These are phyloP conservation scores for Eupithecia insigniata DNA, from an alignment of 2,888 invertebrate genomes.

Conservation along the genomic window DNA sequence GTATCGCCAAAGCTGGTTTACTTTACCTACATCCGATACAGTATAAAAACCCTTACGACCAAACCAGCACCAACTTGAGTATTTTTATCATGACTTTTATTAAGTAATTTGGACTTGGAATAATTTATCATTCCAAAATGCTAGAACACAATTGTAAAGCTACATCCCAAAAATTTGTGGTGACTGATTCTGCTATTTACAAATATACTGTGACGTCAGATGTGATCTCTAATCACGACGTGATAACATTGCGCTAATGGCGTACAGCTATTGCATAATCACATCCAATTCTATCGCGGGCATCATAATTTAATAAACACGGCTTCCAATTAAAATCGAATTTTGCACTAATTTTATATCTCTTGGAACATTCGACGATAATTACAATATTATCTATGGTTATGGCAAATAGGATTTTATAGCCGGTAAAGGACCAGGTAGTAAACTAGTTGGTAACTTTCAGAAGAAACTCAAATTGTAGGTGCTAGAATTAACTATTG, in stretches of 20 bases:
- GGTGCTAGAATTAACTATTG: neutral
- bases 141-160: neutral
- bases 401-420: constrained; percentile 10
- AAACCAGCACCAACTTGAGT: neutral
- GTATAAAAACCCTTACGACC: neutral
- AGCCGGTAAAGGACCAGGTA: neutral
- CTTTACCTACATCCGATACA: neutral
- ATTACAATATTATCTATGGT: constrained; percentile 18
- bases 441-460: neutral
- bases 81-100: neutral
- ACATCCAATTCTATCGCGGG: constrained; percentile 48
- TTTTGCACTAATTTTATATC: constrained; percentile 27
- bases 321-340: constrained; percentile 33
- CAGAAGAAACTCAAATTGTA: neutral
- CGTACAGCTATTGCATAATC: constrained; percentile 66
- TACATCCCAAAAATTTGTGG: neutral
- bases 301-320: constrained; percentile 43
- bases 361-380: constrained; percentile 19
- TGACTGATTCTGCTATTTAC: constrained; percentile 9
- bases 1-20: constrained; percentile 19
- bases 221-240: constrained; percentile 76
- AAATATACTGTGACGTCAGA: constrained; percentile 33
- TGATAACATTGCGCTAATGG: constrained; percentile 82
- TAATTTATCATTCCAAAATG: neutral
- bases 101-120: neutral